phyloP scores from a whole-genome alignment of 2,113 vertebrate genomes.

The Morphnarchus princeps region DNA sequence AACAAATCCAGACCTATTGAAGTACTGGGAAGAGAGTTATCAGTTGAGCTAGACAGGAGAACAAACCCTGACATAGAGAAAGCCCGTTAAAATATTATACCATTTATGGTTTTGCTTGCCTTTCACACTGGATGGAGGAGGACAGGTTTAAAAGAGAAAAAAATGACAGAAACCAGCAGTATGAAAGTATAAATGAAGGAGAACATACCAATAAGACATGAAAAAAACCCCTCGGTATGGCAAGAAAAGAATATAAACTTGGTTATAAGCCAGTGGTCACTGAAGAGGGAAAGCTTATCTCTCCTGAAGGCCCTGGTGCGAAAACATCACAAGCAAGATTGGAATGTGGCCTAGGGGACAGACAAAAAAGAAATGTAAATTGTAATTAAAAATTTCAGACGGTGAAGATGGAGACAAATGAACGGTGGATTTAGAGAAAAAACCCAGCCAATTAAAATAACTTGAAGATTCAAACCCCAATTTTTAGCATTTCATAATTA shows the following conservation, averaged over 20 bases:
- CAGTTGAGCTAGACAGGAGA: neutral
- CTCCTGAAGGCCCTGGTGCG: neutral
- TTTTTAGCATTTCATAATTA: slow-evolving; percentile 46
- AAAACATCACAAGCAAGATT: neutral
- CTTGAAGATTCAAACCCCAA: neutral
- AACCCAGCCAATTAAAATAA: slow-evolving; percentile 27
- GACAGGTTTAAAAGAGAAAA: neutral
- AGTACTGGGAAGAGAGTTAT: neutral
- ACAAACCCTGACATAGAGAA: neutral
- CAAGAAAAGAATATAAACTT: neutral
- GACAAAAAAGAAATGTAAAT: neutral
- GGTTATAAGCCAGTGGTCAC: neutral
- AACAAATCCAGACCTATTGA: accelerated
- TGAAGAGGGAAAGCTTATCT: neutral
- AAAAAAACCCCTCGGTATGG: neutral
- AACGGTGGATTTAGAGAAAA: neutral
- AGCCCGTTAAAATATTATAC: neutral
- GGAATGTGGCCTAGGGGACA: neutral
- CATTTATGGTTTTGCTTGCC: neutral
- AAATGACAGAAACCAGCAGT: accelerated
- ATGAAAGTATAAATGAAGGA: neutral
- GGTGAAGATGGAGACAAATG: neutral
- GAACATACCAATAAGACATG: neutral
- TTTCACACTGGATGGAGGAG: neutral
- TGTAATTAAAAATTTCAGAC: neutral